Evolutionary conservation across 2,888 invertebrate genomes (phyloP), one percentile per base, ranked within the genome.

Genomic region (Drosophila dives): DNA sequence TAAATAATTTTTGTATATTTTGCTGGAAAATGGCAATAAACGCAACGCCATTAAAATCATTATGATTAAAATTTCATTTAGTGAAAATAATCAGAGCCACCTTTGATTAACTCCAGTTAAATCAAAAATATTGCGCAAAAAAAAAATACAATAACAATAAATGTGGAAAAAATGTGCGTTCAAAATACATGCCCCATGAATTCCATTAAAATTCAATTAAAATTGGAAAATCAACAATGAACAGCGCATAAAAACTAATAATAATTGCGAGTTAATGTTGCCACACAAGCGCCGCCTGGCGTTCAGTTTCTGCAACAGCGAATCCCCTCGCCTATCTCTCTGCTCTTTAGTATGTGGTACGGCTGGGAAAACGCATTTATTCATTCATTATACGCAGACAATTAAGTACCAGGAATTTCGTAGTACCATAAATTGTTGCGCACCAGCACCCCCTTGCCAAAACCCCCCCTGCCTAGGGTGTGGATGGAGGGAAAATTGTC

Each of bases 361-460:
- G 50, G 51, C 23, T 17, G 50, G 67, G 66, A 60, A 61, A 72
- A 73, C 69, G 80, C 87, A 83, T 89, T 88, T 83, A 91, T 89
- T 89, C 90, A 90, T 91, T 89, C 86, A 86, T 84, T 89, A 84
- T 83, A 85, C 79, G 90, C 89, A 90, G 86, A 81, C 90, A 88
- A 91, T 91, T 89, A 84, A 90, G 82, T 90, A 75, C 78, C 86
- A 81, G 91, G 88, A 91, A 90, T 90, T 91, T 91, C 76, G 85
- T 81, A 84, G 83, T 77, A 77, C 71, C 79, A 84, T 91, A 90
- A 90, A 88, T 90, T 77, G 69, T 26, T 12, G 53, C 29, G 33
- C 45, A 32, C 56, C 77, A 72, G 20, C 26, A 40, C 38, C 34
- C 40, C 50, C 34, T 29, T 8, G 8, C 15, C 15, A 23, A 29